Evolutionary conservation across 2,113 vertebrate species (phyloP), one percentile per base, ranked within the genome.

Genomic region (Chauna torquata): DNA sequence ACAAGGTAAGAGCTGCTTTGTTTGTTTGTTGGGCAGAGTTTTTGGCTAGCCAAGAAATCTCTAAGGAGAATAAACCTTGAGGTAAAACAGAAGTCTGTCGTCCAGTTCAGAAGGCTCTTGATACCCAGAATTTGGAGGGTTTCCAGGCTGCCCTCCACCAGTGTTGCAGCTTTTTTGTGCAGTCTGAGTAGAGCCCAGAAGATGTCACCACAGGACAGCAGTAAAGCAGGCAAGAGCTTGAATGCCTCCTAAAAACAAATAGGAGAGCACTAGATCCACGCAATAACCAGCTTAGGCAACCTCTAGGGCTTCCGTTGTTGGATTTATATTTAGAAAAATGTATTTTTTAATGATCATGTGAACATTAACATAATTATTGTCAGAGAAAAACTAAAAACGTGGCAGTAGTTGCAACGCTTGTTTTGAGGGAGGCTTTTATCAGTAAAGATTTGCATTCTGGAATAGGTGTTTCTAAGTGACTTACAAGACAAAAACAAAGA

Each of bases 131-230:
- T 25, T 1, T 6, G 23, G 23, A 82, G 15, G 17, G 2, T 79
- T 83, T 42, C 34, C 47, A 69, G 38, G 40, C 44, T 40, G 36
- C 28, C 17, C 18, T 32, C 36, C 7, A 1, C 7, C 24, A 1
- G 7, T 3, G 16, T 10, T 2, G 0, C 58, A 11, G 16, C 7
- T 12, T 1, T 34, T 76, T 50, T 28, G 19, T 96, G 94, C 93
- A 87, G 23, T 92, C 40, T 76, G 61, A 76, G 11, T 10, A 32
- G 8, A 3, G 79, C 36, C 96, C 97, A 97, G 90, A 36, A 97
- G 97, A 83, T 97, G 94, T 92, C 94, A 93, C 55, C 49, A 64
- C 15, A 97, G 75, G 91, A 92, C 87, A 95, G 65, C 0, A 30
- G 57, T 20, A 96, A 82, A 50, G 32, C 59, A 76, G 70, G 22